Base-by-base conservation (phyloP, 2,888 invertebrate genomes). In the Andrena marginata region DNA sequence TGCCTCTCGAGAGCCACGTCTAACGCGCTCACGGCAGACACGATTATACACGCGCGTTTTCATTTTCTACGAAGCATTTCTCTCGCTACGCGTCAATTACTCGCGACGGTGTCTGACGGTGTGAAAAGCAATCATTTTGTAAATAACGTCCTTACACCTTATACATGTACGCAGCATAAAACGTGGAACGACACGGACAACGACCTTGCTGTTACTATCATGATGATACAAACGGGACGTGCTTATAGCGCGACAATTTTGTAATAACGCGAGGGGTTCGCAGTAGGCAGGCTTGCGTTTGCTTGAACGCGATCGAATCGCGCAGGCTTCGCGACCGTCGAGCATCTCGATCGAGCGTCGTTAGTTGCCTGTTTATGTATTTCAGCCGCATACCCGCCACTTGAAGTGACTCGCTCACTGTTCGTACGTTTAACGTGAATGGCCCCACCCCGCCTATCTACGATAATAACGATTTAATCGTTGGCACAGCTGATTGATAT, bases 1-100 rank as follows among this genome's bases (percentile, higher is more conserved):
- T 95, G 87, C 95, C 96, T 63, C 93, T 96, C 23, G 96, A 96
- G 93, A 95, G 95, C 91, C 95, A 95, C 90, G 95, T 96, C 72
- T 96, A 93, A 85, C 13, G 3, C 26, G 2, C 23, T 1, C 16
- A 4, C 13, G 23, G 20, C 3, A 0, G 20, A 33, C 65, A 16
- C 42, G 16, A 64, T 33, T 13, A 10, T 13, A 23, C 26, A 13
- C 23, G 26, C 35, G 49, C 16, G 8, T 54, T n/a, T 23, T 67
- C 70, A 20, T 31, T 31, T 76, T 67, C 49, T 20, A 64, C 42
- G 6, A 74, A 84, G 71, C 79, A 77, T 70, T 87, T 85, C 63
- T 77, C 72, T 87, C 69, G 48, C 68, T 23, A 82, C 86, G 84
- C 89, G 93, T 92, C 93, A 93, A 93, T 93, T 93, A 91, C 86